Evolutionary conservation across 2,113 vertebrate species (phyloP).

Genomic region (Phylloscopus trochilus): DNA sequence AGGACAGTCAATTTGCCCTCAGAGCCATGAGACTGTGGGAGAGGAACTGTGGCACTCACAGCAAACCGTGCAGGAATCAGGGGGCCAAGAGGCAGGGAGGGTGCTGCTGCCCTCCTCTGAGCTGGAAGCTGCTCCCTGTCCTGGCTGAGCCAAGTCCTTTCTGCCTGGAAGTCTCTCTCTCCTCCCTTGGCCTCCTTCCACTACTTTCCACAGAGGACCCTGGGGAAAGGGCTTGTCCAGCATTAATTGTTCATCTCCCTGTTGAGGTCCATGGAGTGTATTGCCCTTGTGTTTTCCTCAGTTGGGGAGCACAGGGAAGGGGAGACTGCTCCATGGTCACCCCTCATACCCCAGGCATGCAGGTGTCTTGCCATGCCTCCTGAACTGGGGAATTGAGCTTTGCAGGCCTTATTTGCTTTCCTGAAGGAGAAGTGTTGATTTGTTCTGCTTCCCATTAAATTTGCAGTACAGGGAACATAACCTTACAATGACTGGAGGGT

Average conservation of each 20-base stretch:
- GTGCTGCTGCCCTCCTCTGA: background rate
- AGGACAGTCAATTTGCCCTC: background rate
- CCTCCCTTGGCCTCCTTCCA: background rate
- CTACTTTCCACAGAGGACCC: background rate
- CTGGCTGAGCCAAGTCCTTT: background rate
- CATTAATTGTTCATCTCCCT: background rate
- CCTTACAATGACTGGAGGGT: background rate
- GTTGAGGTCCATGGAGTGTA: background rate
- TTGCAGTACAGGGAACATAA: background rate
- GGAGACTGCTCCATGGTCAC: background rate
- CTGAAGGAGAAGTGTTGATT: background rate
- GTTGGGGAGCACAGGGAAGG: background rate
- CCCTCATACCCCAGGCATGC: background rate
- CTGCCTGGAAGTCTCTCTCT: background rate
- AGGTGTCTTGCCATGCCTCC: background rate
- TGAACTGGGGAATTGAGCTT: background rate
- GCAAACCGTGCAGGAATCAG: background rate
- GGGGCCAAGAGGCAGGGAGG: background rate
- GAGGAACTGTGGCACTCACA: background rate
- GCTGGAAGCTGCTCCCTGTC: conserved; percentile 2
- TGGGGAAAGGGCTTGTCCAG: background rate
- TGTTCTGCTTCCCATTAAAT: background rate
- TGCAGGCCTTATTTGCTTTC: background rate
- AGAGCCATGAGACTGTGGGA: background rate
- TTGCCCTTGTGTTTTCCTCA: background rate